phyloP scores from a whole-genome alignment of 1,140 invertebrate species.

The Orius insidiosus region DNA sequence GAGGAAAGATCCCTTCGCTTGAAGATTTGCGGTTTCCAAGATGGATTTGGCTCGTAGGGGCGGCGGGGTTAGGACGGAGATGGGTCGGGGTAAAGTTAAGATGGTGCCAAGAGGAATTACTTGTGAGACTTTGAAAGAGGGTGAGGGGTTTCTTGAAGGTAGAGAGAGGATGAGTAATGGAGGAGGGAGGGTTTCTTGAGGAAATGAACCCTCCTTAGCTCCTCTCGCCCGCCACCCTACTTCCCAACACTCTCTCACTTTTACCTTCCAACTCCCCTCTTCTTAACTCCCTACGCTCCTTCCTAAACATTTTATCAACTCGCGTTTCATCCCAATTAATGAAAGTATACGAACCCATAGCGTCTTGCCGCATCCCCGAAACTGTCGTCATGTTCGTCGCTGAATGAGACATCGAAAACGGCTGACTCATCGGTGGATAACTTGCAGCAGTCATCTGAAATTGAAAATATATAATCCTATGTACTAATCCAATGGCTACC shows the following conservation, averaged over 20 bases:
- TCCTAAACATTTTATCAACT: background rate
- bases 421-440: conserved; percentile 82
- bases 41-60: background rate
- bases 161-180: background rate
- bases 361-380: conserved; percentile 67
- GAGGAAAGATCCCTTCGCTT: background rate
- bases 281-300: conserved; percentile 1
- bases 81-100: background rate
- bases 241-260: conserved; percentile 1
- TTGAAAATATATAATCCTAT: no score
- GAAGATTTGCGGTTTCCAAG: no score
- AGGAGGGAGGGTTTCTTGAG: background rate
- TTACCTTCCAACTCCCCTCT: background rate
- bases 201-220: conserved; percentile 1
- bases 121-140: conserved; percentile 9
- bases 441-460: conserved; percentile 76
- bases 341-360: conserved; percentile 55
- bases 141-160: background rate
- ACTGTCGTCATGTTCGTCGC: conserved; percentile 69
- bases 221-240: background rate
- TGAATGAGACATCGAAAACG: conserved; percentile 81
- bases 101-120: conserved; percentile 7
- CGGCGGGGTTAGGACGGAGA: background rate
- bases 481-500: no score
- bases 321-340: background rate